Evolutionary conservation across 2,888 invertebrate species (phyloP), one percentile per base, ranked within the genome.

Genomic region (Allolobophora icterica): DNA sequence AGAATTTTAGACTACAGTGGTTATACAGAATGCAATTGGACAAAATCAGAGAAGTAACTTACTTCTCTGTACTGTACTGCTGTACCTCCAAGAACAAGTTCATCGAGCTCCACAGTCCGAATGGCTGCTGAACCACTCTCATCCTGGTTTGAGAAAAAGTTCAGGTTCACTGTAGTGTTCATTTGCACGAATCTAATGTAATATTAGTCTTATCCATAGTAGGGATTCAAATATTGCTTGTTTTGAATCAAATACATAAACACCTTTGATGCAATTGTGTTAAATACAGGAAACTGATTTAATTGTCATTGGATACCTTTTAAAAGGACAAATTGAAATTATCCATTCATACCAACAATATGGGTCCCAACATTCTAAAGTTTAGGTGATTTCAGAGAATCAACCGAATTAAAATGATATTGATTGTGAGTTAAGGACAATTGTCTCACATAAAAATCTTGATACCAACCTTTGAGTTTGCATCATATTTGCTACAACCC

Each of bases 41-140:
- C 8, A 8, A 24, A 71, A 71, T 71, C 71, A 71, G n/a, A n/a
- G 71, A 71, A 71, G 8, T 0, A 71, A n/a, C 71, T 30, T 71
- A 97, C 97, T 96, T 98, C 98, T 90, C 98, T 96, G 95, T 98
- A 97, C 95, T 98, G 98, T 0, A 98, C 96, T 0, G 98, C 98
- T 0, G 96, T 97, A 0, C 98, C 98, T 0, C 98, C 98, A 84
- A 98, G 96, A 92, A 97, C 96, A 17, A 71, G 34, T 94, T 98
- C 98, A 94, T 98, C 98, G 90, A 98, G 95, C 91, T 98, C 97
- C 0, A 98, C 97, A 0, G 97, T 97, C 93, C 96, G 96, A 92
- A 96, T 96, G 24, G 96, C 96, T n/a, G 96, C 96, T 30, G 96
- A 95, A n/a, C 96, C 96, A 89, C 95, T 94, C 94, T 96, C 96